Percentiles rank a stretch among this genome's conserved stretches.
These are phyloP conservation scores for Limosa lapponica DNA, from an alignment of 2,797 vertebrate genomes.

Conservation along the genomic window DNA sequence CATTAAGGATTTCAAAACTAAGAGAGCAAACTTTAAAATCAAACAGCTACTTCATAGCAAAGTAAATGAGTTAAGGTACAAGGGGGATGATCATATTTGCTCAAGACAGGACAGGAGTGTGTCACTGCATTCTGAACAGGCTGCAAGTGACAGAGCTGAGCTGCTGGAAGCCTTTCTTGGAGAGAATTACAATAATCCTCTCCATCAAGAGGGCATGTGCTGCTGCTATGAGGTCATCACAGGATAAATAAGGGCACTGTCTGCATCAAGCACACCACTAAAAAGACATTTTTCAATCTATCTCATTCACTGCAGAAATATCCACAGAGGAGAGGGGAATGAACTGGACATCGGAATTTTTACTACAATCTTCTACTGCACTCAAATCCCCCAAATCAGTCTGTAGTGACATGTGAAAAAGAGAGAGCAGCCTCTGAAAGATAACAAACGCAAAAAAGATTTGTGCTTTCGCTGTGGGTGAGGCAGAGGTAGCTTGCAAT, in stretches of 20 bases:
- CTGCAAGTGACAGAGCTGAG: slow-evolving; percentile 62
- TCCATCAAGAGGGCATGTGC: slow-evolving; percentile 49
- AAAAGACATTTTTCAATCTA: slow-evolving; percentile 44
- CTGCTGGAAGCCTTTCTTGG: slow-evolving; percentile 51
- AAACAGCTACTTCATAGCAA: slow-evolving; percentile 25
- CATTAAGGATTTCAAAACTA: slow-evolving; percentile 39
- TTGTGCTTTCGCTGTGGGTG: neutral
- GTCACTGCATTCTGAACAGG: slow-evolving; percentile 13
- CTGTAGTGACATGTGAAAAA: neutral
- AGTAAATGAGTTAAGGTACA: neutral
- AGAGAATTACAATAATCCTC: slow-evolving; percentile 72
- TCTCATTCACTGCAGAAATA: neutral
- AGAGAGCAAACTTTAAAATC: slow-evolving; percentile 39
- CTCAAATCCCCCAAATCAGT: neutral
- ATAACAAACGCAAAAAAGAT: neutral
- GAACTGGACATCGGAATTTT: neutral
- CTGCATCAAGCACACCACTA: slow-evolving; percentile 2
- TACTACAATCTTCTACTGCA: neutral
- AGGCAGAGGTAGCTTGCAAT: neutral
- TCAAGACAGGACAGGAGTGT: neutral
- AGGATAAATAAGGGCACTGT: slow-evolving; percentile 61
- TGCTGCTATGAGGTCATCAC: slow-evolving; percentile 45
- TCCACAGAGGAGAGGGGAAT: neutral
- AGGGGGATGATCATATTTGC: neutral
- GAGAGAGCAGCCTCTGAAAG: neutral